phyloP scores from a whole-genome alignment of 92 coral and sea anemone species.

The Porites divaricata region DNA sequence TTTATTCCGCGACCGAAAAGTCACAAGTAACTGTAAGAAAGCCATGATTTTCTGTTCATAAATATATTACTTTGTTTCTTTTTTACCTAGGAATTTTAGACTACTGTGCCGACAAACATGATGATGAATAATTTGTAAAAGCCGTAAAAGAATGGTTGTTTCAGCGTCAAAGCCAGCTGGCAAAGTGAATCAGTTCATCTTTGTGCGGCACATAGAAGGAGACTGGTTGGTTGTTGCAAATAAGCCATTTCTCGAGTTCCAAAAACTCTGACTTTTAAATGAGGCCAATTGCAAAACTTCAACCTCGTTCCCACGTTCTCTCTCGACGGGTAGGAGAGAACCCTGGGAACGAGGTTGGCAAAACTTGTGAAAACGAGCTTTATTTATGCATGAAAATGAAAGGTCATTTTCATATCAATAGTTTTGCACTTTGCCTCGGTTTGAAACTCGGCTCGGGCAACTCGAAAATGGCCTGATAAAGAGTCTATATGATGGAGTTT shows the following conservation, averaged over 20 bases:
- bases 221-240: background rate
- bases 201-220: background rate
- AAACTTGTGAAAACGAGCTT: too few relatives aligned
- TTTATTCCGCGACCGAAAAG: background rate
- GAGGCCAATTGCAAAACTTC: too few relatives aligned
- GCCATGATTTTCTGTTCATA: background rate
- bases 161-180: background rate
- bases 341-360: too few relatives aligned
- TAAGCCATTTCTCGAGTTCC: background rate
- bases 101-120: constrained; percentile 13
- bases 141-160: background rate
- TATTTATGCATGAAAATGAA: too few relatives aligned
- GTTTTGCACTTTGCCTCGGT: too few relatives aligned
- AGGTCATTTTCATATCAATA: too few relatives aligned
- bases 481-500: too few relatives aligned
- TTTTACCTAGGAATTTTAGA: constrained; percentile 23
- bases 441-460: too few relatives aligned
- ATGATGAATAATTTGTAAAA: background rate
- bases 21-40: background rate
- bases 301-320: too few relatives aligned
- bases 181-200: background rate
- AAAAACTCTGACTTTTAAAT: too few relatives aligned
- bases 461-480: too few relatives aligned
- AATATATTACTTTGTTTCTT: background rate
- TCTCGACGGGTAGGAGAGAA: too few relatives aligned